phyloP scores from a whole-genome alignment of 2,797 vertebrate species.

The Psittacula echo region DNA sequence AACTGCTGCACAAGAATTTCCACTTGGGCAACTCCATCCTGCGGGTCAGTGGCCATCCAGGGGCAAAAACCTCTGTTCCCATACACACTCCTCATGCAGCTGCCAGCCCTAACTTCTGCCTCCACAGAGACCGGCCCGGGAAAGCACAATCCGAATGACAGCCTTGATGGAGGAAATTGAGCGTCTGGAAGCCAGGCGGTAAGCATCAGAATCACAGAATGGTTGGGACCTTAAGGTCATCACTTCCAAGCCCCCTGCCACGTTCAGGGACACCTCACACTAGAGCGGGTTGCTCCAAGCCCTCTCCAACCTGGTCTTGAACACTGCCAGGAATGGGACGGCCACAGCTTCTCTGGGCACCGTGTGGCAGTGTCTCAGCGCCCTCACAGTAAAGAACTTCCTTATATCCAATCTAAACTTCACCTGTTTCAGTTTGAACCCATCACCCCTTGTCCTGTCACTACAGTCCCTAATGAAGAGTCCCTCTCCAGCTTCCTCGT shows the following conservation, averaged over 20 bases:
- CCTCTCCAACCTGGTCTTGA: no score
- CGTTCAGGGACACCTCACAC: no score
- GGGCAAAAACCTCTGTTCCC: accelerated
- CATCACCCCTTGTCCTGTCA: not conserved
- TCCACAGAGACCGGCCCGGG: constrained; percentile 28
- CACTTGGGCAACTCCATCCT: constrained; percentile 51
- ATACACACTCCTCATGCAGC: no score
- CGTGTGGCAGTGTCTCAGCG: no score
- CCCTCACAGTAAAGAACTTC: no score
- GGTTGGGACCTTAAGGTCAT: no score
- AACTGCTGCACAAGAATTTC: constrained; percentile 77
- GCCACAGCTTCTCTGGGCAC: no score
- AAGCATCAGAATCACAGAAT: not conserved
- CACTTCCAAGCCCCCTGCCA: no score
- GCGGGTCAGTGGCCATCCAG: not conserved
- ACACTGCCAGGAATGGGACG: no score
- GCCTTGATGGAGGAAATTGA: constrained; percentile 57
- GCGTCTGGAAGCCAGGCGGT: constrained; percentile 66
- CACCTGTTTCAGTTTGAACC: not conserved
- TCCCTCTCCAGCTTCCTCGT: not conserved
- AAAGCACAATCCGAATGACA: constrained; percentile 49
- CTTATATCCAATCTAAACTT: not conserved
- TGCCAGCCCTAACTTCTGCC: not conserved
- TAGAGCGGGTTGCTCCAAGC: no score
- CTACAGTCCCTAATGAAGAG: not conserved